Base-by-base conservation (phyloP, 1,140 invertebrate genomes). In the Carcinoscorpius rotundicauda region DNA sequence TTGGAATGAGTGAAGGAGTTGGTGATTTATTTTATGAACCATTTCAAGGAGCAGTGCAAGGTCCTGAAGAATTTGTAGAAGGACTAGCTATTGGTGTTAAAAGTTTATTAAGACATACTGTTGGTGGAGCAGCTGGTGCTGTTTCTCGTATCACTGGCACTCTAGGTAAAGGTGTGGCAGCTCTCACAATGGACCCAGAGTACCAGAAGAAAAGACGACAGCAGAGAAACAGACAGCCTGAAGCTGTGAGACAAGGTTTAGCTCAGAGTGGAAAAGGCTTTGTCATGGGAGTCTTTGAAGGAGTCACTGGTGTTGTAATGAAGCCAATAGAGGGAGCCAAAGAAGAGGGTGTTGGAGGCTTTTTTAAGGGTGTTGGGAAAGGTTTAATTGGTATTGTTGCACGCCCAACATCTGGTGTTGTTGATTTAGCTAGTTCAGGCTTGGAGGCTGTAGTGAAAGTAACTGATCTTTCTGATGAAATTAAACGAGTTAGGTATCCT, bases 11-110 rank as follows among this genome's bases (percentile, higher is more conserved):
- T 69, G 87, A 93, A 78, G 96, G 97, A 6, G 89, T 98, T 4
- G 93, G 96, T 75, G 95, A 98, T 80, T 81, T 98, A 50, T 99
- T 98, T 78, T 98, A 98, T 76, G 96, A 98, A 79, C 97, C 97
- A 4, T 91, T 96, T 78, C 73, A 89, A 87, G 95, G 95, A 49
- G 91, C 93, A 3, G 95, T 98, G 76, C 92, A 98, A 82, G 96
- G 97, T 3, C 96, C 97, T 4, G 92, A 93, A 61, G 95, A 98
- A 80, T 98, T 98, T 79, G 94, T 91, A 5, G 94, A 98, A 79
- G 96, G 96, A 53, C 78, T 99, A 63, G 84, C 89, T 63, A 78
- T 96, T 58, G 95, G 95, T 58, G 87, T 97, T 1, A 83, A 87
- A 66, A 94, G 91, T 72, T 83, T 98, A 68, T 85, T 98, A 73